These are phyloP conservation scores for Leiothrix lutea DNA, from an alignment of 2,113 vertebrate genomes.

Conservation along the genomic window DNA sequence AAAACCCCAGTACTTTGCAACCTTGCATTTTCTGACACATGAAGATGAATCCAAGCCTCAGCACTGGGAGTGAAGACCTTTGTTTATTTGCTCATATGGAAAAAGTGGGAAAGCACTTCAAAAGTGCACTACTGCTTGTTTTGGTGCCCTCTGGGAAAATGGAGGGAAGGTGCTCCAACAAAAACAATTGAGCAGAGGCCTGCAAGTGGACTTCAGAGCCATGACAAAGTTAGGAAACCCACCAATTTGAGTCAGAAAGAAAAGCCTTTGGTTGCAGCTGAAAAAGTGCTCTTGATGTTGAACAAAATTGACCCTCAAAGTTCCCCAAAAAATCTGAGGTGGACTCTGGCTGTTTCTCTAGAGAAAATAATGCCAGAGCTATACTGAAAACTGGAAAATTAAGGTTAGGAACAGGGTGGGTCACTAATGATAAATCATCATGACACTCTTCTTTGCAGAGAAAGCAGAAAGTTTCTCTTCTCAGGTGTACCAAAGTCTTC, in stretches of 20 bases:
- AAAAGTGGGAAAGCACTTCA: background rate
- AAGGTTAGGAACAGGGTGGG: background rate
- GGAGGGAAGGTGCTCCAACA: fast-evolving
- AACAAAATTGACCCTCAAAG: background rate
- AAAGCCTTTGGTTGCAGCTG: background rate
- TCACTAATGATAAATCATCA: background rate
- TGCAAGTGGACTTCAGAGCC: background rate
- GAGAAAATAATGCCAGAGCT: background rate
- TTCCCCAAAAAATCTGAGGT: background rate
- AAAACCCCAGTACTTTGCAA: fast-evolving
- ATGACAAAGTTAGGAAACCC: background rate
- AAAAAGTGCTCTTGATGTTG: background rate
- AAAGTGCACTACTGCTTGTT: background rate
- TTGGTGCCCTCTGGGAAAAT: background rate
- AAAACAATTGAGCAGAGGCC: background rate
- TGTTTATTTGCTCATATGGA: background rate
- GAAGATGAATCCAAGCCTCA: background rate
- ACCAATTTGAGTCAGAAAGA: background rate
- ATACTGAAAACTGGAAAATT: background rate
- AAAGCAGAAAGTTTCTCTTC: slow-evolving; percentile 17
- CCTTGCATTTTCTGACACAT: background rate
- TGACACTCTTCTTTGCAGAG: background rate
- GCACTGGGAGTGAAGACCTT: background rate
- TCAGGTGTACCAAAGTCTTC: background rate
- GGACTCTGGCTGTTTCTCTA: background rate